Conservation (phyloP, 2,797 vertebrate species). For the Acridotheres tristis region DNA sequence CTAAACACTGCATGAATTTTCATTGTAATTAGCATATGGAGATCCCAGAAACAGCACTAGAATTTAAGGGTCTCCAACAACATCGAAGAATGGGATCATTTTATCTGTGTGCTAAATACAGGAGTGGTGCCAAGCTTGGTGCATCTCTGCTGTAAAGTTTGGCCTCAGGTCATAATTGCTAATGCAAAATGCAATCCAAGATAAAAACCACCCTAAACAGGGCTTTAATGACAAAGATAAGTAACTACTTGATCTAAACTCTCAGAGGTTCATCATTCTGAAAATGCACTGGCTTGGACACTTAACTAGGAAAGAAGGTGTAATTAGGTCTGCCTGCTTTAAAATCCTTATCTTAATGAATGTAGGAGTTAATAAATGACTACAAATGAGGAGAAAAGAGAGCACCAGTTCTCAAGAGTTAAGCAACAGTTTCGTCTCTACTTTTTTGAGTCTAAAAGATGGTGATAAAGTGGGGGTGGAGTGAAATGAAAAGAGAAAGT, state of each 20-base stretch:
- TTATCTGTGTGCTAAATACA: neutral
- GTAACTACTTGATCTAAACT: neutral
- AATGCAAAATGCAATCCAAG: neutral
- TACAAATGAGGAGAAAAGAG: neutral
- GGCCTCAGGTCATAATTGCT: neutral
- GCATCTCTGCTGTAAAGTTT: neutral
- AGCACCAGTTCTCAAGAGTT: neutral
- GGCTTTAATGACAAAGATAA: neutral
- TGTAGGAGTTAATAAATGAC: neutral
- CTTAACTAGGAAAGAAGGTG: neutral
- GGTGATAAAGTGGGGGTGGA: neutral
- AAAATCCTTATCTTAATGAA: neutral
- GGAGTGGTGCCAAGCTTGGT: neutral
- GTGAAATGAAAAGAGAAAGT: neutral
- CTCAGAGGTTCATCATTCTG: neutral
- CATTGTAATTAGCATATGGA: neutral
- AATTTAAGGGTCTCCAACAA: neutral
- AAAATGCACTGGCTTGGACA: neutral
- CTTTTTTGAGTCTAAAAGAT: neutral
- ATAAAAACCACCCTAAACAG: neutral
- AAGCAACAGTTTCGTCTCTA: neutral
- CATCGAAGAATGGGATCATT: neutral
- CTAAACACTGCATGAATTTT: neutral
- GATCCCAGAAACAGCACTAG: neutral
- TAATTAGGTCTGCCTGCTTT: neutral